Base-by-base conservation (phyloP, 2,113 vertebrate species). In the Porphyrio hochstetteri region DNA sequence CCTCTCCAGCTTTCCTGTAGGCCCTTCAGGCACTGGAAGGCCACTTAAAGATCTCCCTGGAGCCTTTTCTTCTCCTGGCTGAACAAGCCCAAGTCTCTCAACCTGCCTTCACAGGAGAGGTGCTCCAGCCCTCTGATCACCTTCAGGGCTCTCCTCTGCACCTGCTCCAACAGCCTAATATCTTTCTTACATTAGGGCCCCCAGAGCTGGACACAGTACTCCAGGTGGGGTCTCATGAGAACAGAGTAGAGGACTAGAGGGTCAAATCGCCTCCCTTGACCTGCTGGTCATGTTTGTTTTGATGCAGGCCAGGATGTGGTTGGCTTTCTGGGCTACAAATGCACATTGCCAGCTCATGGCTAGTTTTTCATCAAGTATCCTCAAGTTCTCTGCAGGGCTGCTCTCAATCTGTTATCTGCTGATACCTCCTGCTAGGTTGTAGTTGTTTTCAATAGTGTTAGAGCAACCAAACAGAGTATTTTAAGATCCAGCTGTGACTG, bases 21-120 rank as follows among this genome's bases (percentile, higher is more conserved):
- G 28, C 57, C 11, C 21, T 70, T 46, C 36, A 20, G 6, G 2
- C 46, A 36, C 4, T 44, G 21, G 17, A 38, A 55, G 38, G 40
- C 23, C 2, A 1, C 40, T 13, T 1, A 28, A 48, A n/a, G 11
- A 11, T 48, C 38, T 79, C 6, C 16, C 13, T 0, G 1, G 16
- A 55, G 48, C 33, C 38, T 71, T 56, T 18, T 68, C 33, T 68
- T 57, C 38, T 63, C 23, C 48, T 63, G 46, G 14, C 48, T 61
- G 35, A 68, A 69, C 31, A 35, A 12, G 8, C 8, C 19, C 24
- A 52, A 24, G 11, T 67, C 18, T 61, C 25, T 46, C 46, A 31
- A 67, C 24, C 28, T n/a, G 3, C 29, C 67, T 1, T 56, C 40
- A 16, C 2, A 46, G 29, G 9, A 40, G 23, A 71, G 24, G 15